Percentiles rank a stretch among this genome's conserved stretches.
phyloP scores from a whole-genome alignment of 2,113 vertebrate species.

The Felis catus region DNA sequence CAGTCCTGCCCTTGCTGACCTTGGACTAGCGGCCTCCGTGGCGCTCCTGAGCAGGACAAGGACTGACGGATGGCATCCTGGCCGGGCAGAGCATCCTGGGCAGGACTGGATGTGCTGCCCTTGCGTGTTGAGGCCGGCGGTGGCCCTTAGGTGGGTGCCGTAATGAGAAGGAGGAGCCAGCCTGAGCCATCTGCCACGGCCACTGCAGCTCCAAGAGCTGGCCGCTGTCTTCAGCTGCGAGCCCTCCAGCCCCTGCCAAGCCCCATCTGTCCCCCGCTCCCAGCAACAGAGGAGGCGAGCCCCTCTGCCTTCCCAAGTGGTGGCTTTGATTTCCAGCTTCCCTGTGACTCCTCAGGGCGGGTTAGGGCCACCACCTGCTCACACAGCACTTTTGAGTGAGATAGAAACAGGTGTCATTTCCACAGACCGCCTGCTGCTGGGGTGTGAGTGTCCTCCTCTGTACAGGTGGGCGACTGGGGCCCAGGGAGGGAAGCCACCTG shows the following conservation, averaged over 20 bases:
- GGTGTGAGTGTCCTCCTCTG: fast-evolving
- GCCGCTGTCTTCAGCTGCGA: fast-evolving
- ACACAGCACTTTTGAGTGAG: not conserved
- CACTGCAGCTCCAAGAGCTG: fast-evolving
- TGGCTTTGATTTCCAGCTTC: not conserved
- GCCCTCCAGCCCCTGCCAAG: not conserved
- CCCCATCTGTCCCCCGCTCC: not conserved
- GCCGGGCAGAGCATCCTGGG: not conserved
- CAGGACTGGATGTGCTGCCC: not conserved
- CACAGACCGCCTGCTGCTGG: not conserved
- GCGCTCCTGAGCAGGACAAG: fast-evolving
- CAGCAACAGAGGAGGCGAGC: not conserved
- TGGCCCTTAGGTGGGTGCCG: not conserved
- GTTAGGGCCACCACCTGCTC: not conserved
- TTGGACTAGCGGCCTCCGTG: not conserved
- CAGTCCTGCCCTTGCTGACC: fast-evolving
- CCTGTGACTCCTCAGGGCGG: fast-evolving
- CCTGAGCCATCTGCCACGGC: not conserved
- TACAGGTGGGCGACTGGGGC: fast-evolving
- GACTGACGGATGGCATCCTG: not conserved
- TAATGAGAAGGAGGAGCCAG: not conserved
- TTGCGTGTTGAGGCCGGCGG: not conserved
- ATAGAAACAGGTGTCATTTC: too few relatives aligned
- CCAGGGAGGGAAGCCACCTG: not conserved
- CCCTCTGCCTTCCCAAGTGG: not conserved